phyloP scores from a whole-genome alignment of 2,113 vertebrate species.

The Gasterosteus nipponicus region DNA sequence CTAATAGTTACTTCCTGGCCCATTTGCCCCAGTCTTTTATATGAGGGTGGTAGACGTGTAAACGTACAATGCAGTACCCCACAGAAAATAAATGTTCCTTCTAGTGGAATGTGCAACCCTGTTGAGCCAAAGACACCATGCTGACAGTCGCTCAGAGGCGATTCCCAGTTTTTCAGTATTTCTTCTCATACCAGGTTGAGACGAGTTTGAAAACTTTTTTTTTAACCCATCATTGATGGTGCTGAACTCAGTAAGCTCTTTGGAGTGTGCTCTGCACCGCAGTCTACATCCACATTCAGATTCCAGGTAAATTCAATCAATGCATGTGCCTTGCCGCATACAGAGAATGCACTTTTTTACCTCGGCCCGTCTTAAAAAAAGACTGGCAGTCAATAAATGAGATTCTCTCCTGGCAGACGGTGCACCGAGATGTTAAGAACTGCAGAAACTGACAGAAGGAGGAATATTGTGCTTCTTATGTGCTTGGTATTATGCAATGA shows the following conservation, averaged over 20 bases:
- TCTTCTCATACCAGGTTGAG: slow-evolving; percentile 13
- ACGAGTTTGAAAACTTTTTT: neutral
- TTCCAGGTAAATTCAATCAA: slow-evolving; percentile 25
- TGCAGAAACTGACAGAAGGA: neutral
- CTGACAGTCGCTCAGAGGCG: slow-evolving; percentile 42
- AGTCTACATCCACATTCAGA: slow-evolving; percentile 1
- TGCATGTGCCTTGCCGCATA: slow-evolving; percentile 13
- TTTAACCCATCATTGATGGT: neutral
- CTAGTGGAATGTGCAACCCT: slow-evolving; percentile 29
- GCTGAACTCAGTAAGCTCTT: slow-evolving; percentile 12
- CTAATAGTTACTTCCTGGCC: slow-evolving; percentile 8
- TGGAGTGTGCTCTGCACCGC: neutral
- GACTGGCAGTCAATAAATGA: slow-evolving; percentile 37
- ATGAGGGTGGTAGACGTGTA: slow-evolving; percentile 5
- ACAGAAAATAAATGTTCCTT: slow-evolving; percentile 45
- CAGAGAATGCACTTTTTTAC: slow-evolving; percentile 43
- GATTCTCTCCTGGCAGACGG: slow-evolving; percentile 23
- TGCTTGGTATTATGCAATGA: neutral
- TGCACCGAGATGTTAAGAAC: neutral
- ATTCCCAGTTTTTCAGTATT: neutral
- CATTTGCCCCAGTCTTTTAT: slow-evolving; percentile 18
- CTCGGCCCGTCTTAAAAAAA: neutral
- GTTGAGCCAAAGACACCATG: slow-evolving; percentile 22
- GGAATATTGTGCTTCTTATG: neutral
- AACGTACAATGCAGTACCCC: slow-evolving; percentile 18